Evolutionary conservation across 2,797 vertebrate species (phyloP).

Genomic region (Pangasius sanitwongsei): DNA sequence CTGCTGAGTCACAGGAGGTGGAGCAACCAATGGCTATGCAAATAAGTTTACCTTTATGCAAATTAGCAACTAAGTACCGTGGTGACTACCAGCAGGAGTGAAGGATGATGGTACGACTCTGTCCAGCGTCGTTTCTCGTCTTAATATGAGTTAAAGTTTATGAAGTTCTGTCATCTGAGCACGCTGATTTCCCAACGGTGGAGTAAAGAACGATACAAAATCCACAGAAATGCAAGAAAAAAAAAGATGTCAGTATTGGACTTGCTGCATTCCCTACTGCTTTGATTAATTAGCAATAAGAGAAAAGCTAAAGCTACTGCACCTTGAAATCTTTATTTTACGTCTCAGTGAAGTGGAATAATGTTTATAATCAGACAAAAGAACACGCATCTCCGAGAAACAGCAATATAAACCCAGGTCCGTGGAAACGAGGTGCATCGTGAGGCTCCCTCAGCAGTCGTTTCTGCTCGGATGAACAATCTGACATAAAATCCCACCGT

Average conservation of each 20-base stretch:
- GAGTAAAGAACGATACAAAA: not conserved
- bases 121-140: not conserved
- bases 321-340: conserved; percentile 2
- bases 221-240: not conserved
- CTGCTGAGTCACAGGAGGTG: not conserved
- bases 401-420: conserved; percentile 33
- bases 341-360: not conserved
- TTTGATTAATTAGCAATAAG: conserved; percentile 4
- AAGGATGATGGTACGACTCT: not conserved
- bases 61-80: not conserved
- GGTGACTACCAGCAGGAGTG: not conserved
- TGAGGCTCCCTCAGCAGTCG: conserved; percentile 47
- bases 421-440: conserved; percentile 51
- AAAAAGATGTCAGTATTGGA: too few relatives aligned
- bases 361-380: conserved; percentile 30
- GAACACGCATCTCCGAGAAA: conserved; percentile 9
- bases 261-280: not conserved
- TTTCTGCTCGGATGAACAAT: conserved; percentile 51
- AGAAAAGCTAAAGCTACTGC: not conserved
- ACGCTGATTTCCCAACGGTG: not conserved
- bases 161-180: not conserved
- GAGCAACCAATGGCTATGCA: not conserved
- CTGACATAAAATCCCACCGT: conserved; percentile 54
- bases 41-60: not conserved
- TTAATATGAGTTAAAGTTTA: not conserved